Base-by-base conservation (phyloP, 1,140 invertebrate species). In the Drosophila ercepeae region DNA sequence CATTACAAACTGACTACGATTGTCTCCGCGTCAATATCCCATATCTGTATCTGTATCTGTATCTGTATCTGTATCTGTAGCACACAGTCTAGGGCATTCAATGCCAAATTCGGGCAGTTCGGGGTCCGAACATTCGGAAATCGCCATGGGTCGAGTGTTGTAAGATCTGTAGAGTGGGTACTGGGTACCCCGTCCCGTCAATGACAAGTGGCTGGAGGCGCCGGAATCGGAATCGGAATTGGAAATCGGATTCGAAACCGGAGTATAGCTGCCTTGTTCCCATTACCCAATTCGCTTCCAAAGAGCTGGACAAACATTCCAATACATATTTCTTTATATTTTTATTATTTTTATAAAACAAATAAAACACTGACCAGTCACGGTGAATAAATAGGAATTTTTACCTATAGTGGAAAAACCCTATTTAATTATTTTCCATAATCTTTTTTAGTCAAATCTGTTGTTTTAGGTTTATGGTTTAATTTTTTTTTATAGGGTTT, bases 1-100 rank as follows among this genome's bases (percentile, higher is more conserved):
- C 82, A 77, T 86, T 86, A 86, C 82, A 86, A 75, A 84, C 79
- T 68, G 68, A 64, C 57, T 57, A 21, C 63, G 63, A 60, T 75
- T 68, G 63, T 27, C 25, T 7, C 25, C 25, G 25, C 25, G 25
- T 27, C 25, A 13, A 2, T 39, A 39, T 39, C 36, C 25, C 13
- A 14, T 42, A 42, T 42, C 39, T 42, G 16, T 16, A 42, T 42
- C 36, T 39, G 13, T 39, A 39, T 39, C 36, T 39, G 4, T 63
- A 57, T 59, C 55, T 58, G 18, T 60, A 60, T 60, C 57, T 27
- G 60, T 54, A 63, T 63, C 58, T 67, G 36, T 41, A 53, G 25
- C 25, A n/a, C 59, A 41, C 55, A 55, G 60, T 69, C 58, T 44
- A 44, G n/a, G 59, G 54, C 81, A 60, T 79, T 84, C 79, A 84